These are phyloP conservation scores for Caenorhabditis sulstoni DNA, from an alignment of 2,888 invertebrate genomes.

Conservation along the genomic window DNA sequence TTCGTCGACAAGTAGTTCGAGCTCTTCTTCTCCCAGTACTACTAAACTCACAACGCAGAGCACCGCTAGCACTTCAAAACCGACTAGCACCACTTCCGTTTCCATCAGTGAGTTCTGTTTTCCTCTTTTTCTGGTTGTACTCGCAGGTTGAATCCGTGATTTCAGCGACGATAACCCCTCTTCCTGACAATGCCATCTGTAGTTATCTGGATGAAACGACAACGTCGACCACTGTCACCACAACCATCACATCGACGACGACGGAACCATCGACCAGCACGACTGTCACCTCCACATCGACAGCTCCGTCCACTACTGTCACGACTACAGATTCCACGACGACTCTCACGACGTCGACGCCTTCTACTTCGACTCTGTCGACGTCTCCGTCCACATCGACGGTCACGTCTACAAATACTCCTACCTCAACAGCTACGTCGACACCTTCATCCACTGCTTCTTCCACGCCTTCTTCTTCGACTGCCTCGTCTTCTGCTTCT, in stretches of 20 bases:
- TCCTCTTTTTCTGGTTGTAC: background rate
- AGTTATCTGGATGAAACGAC: constrained; percentile 44
- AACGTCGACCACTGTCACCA: constrained; percentile 32
- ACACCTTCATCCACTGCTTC: background rate
- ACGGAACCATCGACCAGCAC: constrained; percentile 20
- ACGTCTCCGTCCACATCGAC: constrained; percentile 1
- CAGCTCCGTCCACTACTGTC: constrained; percentile 8
- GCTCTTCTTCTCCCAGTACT: background rate
- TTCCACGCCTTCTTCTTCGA: background rate
- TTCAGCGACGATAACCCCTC: constrained; percentile 29
- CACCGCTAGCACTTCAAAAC: constrained; percentile 5
- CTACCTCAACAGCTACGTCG: constrained; percentile 4
- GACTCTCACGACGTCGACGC: constrained; percentile 9
- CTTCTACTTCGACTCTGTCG: constrained; percentile 17
- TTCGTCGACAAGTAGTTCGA: background rate
- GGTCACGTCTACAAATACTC: background rate
- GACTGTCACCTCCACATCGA: constrained; percentile 9
- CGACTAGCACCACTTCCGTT: constrained; percentile 6
- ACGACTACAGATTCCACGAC: constrained; percentile 29
- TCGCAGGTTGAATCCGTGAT: background rate
- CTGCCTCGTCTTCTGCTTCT: background rate
- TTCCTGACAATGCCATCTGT: constrained; percentile 34
- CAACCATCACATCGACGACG: constrained; percentile 28
- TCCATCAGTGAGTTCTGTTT: background rate
- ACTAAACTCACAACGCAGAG: background rate